Conservation (phyloP, 2,113 vertebrate species). For the Podiceps cristatus region DNA sequence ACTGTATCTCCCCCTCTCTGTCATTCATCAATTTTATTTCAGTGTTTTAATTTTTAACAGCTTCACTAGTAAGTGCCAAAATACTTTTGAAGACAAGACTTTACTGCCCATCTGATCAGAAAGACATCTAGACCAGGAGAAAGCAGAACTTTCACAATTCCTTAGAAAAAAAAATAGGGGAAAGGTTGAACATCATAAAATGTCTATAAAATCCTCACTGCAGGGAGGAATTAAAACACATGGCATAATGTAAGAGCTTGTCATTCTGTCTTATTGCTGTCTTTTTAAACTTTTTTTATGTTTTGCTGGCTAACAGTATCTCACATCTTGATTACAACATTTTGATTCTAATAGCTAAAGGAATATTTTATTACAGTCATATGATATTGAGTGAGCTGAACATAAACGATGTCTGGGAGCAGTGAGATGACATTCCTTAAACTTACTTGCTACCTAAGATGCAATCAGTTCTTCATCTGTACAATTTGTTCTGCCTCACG, state of each 20-base stretch:
- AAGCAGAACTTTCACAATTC: not conserved
- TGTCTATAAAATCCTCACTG: not conserved
- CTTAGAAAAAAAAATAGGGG: not conserved
- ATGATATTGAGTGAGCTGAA: not conserved
- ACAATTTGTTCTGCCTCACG: not conserved
- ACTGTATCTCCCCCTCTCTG: not conserved
- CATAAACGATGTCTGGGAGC: not conserved
- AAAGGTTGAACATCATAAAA: not conserved
- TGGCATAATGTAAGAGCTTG: not conserved
- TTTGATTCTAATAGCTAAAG: constrained; percentile 40
- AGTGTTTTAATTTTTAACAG: not conserved
- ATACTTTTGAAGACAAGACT: not conserved
- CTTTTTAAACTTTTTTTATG: not conserved
- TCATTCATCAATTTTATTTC: not conserved
- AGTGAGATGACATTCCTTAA: not conserved
- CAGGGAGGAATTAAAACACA: not conserved
- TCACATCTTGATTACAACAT: not conserved
- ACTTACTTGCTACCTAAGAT: constrained; percentile 15
- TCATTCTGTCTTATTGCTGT: not conserved
- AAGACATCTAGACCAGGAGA: not conserved
- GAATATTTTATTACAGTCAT: not conserved
- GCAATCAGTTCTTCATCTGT: not conserved
- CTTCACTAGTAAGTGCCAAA: not conserved
- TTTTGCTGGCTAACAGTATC: not conserved
- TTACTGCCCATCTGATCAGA: not conserved